A percentile compares a stretch with the other conserved stretches of the same genome.
Evolutionary conservation across 2,888 invertebrate genomes (phyloP).

Genomic region (Drosophila tanythrix): DNA sequence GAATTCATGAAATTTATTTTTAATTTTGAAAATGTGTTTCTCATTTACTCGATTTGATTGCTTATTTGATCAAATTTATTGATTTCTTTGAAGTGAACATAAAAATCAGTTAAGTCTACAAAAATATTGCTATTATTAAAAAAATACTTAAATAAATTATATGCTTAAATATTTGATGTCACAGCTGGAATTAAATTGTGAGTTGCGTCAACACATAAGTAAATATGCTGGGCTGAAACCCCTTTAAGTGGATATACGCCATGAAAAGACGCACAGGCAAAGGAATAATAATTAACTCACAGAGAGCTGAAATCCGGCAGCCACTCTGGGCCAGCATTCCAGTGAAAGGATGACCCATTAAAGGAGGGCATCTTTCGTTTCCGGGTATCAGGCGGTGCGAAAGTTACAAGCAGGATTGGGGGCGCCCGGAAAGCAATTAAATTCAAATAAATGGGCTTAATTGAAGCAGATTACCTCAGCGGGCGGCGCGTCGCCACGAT

Average conservation of each 20-base stretch:
- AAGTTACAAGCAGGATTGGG: conserved; percentile 27
- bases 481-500: conserved; percentile 37
- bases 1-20: background rate
- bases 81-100: too few species aligned
- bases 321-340: background rate
- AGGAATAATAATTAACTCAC: background rate
- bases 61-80: background rate
- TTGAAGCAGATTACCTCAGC: conserved; percentile 77
- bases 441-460: conserved; percentile 77
- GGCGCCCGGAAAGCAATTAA: conserved; percentile 70
- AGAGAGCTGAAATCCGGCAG: background rate
- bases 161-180: background rate
- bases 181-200: background rate
- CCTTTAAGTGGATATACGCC: background rate
- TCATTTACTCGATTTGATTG: background rate
- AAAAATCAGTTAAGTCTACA: too few species aligned
- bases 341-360: background rate
- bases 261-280: background rate
- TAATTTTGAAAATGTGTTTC: background rate
- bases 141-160: background rate
- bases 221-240: background rate
- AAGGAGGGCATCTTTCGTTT: background rate
- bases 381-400: conserved; percentile 13
- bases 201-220: background rate
- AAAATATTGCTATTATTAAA: background rate